Conservation (phyloP, 1,140 invertebrate species). For the Drepana arcuata region DNA sequence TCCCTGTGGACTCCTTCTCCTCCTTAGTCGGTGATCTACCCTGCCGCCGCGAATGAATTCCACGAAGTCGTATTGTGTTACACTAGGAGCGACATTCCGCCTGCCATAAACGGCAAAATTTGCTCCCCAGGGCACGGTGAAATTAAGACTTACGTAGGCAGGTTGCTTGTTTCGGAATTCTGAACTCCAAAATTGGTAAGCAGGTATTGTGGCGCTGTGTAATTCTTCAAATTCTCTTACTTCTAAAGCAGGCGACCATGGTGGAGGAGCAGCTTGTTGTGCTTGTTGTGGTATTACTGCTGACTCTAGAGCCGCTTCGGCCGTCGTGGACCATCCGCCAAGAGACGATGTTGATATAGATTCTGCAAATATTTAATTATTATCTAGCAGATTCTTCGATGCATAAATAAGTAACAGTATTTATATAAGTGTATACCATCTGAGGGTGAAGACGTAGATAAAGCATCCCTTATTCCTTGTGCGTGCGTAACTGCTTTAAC, state of each 20-base stretch:
- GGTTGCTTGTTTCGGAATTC: constrained; percentile 91
- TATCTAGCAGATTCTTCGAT: too few relatives aligned
- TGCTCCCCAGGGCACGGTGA: constrained; percentile 90
- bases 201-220: constrained; percentile 86
- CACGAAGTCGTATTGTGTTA: constrained; percentile 96
- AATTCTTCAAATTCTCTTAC: constrained; percentile 85
- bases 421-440: too few relatives aligned
- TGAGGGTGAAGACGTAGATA: constrained; percentile 81
- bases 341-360: constrained; percentile 70
- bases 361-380: constrained; percentile 61
- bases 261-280: constrained; percentile 75
- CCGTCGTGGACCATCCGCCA: constrained; percentile 62
- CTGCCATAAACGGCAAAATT: constrained; percentile 95
- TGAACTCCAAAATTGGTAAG: constrained; percentile 93
- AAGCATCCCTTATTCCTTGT: constrained; percentile 80
- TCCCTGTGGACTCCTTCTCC: constrained; percentile 56
- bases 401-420: too few relatives aligned
- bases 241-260: constrained; percentile 87
- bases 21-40: constrained; percentile 81
- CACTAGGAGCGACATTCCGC: constrained; percentile 91
- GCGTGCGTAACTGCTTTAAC: constrained; percentile 89
- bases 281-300: constrained; percentile 75
- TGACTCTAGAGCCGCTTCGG: constrained; percentile 73
- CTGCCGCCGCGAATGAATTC: constrained; percentile 90
- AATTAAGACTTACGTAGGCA: constrained; percentile 90